Conservation (phyloP, 2,888 invertebrate genomes). For the Notodonta ziczac region DNA sequence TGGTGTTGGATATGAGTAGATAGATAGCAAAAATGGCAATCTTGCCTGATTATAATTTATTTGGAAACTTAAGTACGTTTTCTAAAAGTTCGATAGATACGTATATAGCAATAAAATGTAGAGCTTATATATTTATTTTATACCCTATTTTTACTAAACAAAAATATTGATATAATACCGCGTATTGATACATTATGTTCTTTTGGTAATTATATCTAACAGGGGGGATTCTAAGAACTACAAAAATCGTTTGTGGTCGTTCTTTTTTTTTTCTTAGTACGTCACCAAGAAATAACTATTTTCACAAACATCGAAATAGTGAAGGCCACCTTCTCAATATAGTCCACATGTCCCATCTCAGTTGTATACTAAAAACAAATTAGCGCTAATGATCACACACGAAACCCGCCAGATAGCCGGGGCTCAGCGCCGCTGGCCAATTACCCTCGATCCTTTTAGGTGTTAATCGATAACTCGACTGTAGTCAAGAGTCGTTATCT, state of each 20-base stretch:
- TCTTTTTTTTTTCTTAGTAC: too few species aligned
- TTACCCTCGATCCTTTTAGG: slow-evolving; percentile 35
- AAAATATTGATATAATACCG: too few species aligned
- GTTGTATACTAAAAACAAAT: slow-evolving; percentile 15
- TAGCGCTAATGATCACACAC: slow-evolving; percentile 6
- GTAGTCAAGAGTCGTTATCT: slow-evolving; percentile 20
- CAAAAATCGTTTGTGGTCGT: too few species aligned
- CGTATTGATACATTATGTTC: too few species aligned
- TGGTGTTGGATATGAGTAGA: neutral
- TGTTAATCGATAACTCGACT: slow-evolving; percentile 29
- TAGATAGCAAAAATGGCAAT: neutral
- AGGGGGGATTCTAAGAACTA: too few species aligned
- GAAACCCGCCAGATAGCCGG: neutral
- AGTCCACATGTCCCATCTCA: neutral
- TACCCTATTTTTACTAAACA: too few species aligned
- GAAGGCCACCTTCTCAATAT: neutral
- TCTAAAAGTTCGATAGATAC: too few species aligned
- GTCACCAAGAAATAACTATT: neutral
- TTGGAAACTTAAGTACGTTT: too few species aligned
- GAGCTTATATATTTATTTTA: too few species aligned
- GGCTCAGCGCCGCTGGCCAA: slow-evolving; percentile 19
- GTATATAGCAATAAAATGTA: too few species aligned
- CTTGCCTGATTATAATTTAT: too few species aligned
- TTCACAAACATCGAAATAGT: neutral
- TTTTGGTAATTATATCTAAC: too few species aligned